These are phyloP conservation scores for Oncorhynchus keta DNA, from an alignment of 2,113 vertebrate species.

Conservation along the genomic window DNA sequence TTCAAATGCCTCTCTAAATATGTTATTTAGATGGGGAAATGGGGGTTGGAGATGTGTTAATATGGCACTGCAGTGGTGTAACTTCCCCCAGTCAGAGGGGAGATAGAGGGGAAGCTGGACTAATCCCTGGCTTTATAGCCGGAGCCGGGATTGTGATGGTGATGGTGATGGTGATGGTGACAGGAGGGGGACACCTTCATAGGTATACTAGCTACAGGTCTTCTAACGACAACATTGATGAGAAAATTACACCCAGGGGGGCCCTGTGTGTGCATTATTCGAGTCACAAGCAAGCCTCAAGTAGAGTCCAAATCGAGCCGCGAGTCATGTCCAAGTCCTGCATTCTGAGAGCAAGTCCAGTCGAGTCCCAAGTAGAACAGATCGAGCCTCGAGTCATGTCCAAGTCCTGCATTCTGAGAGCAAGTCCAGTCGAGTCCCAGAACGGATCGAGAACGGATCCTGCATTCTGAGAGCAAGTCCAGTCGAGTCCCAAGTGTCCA, in stretches of 20 bases:
- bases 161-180: not conserved
- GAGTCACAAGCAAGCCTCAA: too few relatives aligned
- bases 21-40: not conserved
- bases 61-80: not conserved
- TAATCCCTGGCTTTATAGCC: not conserved
- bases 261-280: not conserved
- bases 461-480: too few relatives aligned
- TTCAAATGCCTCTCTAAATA: not conserved
- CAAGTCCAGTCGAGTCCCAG: too few relatives aligned
- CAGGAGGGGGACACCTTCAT: not conserved
- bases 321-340: too few relatives aligned
- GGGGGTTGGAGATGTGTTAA: not conserved
- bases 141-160: not conserved
- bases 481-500: too few relatives aligned
- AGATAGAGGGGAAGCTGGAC: not conserved
- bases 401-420: too few relatives aligned
- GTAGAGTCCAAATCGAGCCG: too few relatives aligned
- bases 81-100: not conserved
- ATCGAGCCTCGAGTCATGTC: too few relatives aligned
- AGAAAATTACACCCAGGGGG: not conserved
- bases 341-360: too few relatives aligned
- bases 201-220: not conserved
- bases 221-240: not conserved
- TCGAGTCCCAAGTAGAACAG: too few relatives aligned
- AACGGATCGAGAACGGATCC: too few relatives aligned